A percentile compares a stretch with the other conserved stretches of the same genome.
These are phyloP conservation scores for Drosophila anomalata DNA, from an alignment of 2,888 invertebrate species.

Conservation along the genomic window DNA sequence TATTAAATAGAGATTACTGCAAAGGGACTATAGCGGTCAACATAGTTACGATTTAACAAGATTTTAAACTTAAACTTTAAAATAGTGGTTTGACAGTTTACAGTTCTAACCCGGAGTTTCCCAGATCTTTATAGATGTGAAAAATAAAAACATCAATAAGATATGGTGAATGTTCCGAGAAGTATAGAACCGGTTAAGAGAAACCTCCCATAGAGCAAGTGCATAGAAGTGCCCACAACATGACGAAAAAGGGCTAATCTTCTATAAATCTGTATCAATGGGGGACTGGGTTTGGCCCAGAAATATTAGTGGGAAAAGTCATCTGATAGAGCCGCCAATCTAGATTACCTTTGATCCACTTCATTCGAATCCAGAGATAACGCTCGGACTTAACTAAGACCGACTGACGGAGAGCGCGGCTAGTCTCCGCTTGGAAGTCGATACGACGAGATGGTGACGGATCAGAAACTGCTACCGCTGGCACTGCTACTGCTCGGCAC, in stretches of 20 bases:
- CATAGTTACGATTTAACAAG: too few species aligned
- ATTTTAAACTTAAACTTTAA: too few species aligned
- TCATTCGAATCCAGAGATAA: conserved; percentile 28
- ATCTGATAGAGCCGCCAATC: conserved; percentile 7
- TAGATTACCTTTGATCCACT: conserved; percentile 46
- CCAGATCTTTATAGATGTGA: background rate
- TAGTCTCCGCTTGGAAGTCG: conserved; percentile 49
- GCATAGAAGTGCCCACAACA: background rate
- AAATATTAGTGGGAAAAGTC: conserved; percentile 14
- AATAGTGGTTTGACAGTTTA: background rate
- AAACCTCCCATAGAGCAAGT: background rate
- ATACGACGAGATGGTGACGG: conserved; percentile 37
- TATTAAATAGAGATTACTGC: too few species aligned
- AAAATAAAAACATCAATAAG: conserved; percentile 3
- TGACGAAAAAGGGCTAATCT: background rate
- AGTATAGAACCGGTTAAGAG: conserved; percentile 26
- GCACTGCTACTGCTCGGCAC: conserved; percentile 21
- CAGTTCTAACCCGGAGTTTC: background rate
- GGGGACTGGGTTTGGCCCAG: conserved; percentile 13
- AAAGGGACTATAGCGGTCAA: too few species aligned
- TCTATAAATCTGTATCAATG: background rate
- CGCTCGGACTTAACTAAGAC: conserved; percentile 24
- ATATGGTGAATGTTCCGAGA: conserved; percentile 3
- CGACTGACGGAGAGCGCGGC: conserved; percentile 20
- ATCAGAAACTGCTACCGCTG: conserved; percentile 34